Conservation (phyloP, 2,888 invertebrate genomes). For the Hemistola chrysoprasaria region DNA sequence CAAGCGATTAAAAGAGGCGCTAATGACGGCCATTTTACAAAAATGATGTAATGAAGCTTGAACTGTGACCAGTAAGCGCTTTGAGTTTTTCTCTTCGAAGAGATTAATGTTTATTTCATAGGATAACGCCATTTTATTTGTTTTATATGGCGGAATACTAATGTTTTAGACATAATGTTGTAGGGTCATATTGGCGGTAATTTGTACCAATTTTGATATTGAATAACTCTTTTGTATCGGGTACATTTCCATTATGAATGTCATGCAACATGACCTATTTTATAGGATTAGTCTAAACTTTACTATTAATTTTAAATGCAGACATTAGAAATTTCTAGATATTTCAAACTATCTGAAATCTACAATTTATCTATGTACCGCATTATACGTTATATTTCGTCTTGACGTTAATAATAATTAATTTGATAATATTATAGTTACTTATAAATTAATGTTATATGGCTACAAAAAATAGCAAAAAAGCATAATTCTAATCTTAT, state of each 20-base stretch:
- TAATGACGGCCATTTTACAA: constrained; percentile 84
- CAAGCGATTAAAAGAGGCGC: constrained; percentile 83
- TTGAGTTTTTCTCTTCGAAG: constrained; percentile 42
- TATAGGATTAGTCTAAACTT: constrained; percentile 6
- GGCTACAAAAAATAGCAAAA: constrained; percentile 21
- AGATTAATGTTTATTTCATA: constrained; percentile 41
- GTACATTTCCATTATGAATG: constrained; percentile 29
- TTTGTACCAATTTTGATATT: constrained; percentile 24
- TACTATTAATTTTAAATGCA: background rate
- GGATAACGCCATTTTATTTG: constrained; percentile 35
- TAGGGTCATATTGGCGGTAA: constrained; percentile 1
- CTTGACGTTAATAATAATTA: constrained; percentile 9
- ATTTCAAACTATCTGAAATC: too few relatives aligned
- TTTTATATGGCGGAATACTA: constrained; percentile 25
- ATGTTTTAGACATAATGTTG: constrained; percentile 9
- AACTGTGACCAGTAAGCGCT: constrained; percentile 32
- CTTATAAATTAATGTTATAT: constrained; percentile 4
- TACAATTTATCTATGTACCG: background rate
- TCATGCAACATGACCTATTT: constrained; percentile 23
- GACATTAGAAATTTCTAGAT: too few relatives aligned
- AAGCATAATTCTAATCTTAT: constrained; percentile 22
- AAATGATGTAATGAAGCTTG: constrained; percentile 54
- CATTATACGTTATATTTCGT: constrained; percentile 8
- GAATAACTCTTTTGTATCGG: constrained; percentile 31
- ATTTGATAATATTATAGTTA: constrained; percentile 6